phyloP scores from a whole-genome alignment of 2,797 vertebrate species.

The Mus caroli region DNA sequence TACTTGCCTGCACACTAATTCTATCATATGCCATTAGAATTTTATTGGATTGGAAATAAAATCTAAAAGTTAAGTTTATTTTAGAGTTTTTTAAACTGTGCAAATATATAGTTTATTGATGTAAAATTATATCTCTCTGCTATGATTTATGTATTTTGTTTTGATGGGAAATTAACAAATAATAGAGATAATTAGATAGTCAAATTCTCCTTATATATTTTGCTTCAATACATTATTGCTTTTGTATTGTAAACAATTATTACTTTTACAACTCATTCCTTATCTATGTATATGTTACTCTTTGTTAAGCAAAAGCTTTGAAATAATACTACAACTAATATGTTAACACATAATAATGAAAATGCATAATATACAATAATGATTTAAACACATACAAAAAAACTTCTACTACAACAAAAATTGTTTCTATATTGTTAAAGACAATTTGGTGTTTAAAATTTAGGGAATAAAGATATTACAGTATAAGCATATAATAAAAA shows the following conservation, averaged over 20 bases:
- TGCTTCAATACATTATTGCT: background rate
- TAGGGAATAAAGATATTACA: background rate
- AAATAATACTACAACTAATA: background rate
- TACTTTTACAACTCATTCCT: background rate
- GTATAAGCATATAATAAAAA: constrained; percentile 13
- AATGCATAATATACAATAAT: background rate
- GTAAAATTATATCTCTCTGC: constrained; percentile 22
- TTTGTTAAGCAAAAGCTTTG: background rate
- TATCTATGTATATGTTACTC: background rate
- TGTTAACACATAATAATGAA: background rate
- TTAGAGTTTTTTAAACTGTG: background rate
- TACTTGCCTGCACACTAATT: background rate
- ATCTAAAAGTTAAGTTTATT: constrained; percentile 32
- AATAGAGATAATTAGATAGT: background rate
- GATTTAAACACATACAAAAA: too few species aligned
- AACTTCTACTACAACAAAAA: background rate
- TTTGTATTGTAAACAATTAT: background rate
- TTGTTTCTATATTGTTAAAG: background rate
- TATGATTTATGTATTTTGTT: background rate
- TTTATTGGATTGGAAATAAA: constrained; percentile 32
- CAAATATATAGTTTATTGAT: background rate
- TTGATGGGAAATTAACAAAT: background rate
- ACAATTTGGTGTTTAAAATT: background rate
- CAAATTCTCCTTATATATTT: background rate
- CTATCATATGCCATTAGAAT: background rate